These are phyloP conservation scores for Geococcyx californianus DNA, from an alignment of 2,113 vertebrate genomes.

Conservation along the genomic window DNA sequence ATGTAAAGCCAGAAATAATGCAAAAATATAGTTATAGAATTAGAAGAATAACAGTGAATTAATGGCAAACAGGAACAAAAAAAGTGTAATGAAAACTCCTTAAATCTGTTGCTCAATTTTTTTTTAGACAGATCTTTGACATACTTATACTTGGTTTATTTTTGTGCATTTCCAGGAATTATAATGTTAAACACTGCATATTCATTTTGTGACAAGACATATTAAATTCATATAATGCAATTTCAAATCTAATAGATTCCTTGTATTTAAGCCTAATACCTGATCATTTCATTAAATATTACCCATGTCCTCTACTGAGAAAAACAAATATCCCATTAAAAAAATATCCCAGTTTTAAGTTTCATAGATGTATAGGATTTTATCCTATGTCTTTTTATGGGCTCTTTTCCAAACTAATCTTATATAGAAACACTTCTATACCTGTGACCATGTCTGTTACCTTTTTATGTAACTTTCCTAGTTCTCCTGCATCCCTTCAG, in stretches of 20 bases:
- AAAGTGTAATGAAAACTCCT: rapidly evolving
- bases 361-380: rapidly evolving
- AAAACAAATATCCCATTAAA: neutral
- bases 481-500: neutral
- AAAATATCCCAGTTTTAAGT: neutral
- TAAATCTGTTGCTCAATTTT: neutral
- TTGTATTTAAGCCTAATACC: neutral
- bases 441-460: neutral
- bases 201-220: neutral
- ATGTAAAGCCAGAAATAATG: neutral
- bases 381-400: neutral
- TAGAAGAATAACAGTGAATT: neutral
- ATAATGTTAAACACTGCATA: neutral
- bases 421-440: neutral
- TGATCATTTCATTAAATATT: neutral
- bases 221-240: neutral
- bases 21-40: neutral
- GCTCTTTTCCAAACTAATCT: neutral
- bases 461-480: neutral
- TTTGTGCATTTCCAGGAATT: neutral
- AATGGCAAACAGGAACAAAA: neutral
- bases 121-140: neutral
- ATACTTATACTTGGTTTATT: neutral
- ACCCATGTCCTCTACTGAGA: neutral
- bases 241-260: neutral